phyloP scores from a whole-genome alignment of 2,888 invertebrate species.

The Amiota minor region DNA sequence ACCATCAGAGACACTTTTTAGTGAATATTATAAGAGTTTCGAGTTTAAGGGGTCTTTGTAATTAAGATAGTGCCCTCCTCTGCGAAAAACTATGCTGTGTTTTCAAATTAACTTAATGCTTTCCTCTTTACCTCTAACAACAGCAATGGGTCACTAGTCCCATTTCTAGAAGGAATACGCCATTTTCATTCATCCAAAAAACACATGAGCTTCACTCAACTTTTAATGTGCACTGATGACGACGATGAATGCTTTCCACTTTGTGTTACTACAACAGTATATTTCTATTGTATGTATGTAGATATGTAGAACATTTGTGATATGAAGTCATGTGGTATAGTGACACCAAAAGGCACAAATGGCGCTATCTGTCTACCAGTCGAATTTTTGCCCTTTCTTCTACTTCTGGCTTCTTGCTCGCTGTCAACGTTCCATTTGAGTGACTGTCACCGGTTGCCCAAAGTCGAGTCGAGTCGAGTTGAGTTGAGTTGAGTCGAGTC shows the following conservation, averaged over 20 bases:
- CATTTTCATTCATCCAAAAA: neutral
- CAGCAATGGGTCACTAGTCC: neutral
- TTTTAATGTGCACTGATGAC: conserved; percentile 14
- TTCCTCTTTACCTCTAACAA: too few relatives aligned
- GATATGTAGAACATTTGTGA: too few relatives aligned
- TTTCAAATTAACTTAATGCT: too few relatives aligned
- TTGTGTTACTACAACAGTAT: neutral
- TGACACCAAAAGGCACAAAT: too few relatives aligned
- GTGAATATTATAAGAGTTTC: too few relatives aligned
- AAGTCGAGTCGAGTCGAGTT: neutral
- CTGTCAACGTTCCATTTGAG: neutral
- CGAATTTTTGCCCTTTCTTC: neutral
- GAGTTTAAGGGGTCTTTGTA: too few relatives aligned
- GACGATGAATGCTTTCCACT: conserved; percentile 9
- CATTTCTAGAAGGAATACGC: neutral
- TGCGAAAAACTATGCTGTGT: too few relatives aligned
- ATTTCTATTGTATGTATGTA: neutral
- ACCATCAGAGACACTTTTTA: too few relatives aligned
- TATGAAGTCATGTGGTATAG: too few relatives aligned
- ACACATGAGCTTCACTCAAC: conserved; percentile 8
- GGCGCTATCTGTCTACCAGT: neutral
- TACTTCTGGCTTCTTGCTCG: neutral
- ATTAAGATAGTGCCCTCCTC: too few relatives aligned
- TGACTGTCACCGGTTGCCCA: conserved; percentile 6
- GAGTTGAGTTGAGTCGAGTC: neutral